A percentile compares a stretch with the other conserved stretches of the same genome.
phyloP scores from a whole-genome alignment of 2,113 vertebrate genomes.

The Muscicapa adusta region DNA sequence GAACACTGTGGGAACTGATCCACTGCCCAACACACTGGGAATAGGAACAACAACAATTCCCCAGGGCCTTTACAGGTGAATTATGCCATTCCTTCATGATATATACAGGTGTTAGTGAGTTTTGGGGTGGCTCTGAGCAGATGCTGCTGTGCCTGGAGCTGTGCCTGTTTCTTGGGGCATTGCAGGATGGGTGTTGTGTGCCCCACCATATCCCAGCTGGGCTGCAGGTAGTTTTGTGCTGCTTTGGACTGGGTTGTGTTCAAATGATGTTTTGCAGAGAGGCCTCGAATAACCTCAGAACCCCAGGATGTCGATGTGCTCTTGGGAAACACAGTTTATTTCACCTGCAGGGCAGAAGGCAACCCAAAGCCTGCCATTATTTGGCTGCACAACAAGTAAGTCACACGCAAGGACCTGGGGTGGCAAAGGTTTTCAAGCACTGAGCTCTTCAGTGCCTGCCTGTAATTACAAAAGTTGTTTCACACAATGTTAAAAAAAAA shows the following conservation, averaged over 20 bases:
- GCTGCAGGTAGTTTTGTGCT: neutral
- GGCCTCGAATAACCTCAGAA: slow-evolving; percentile 87
- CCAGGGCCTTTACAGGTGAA: neutral
- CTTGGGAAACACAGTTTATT: slow-evolving; percentile 90
- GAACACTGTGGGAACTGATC: neutral
- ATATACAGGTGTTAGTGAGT: neutral
- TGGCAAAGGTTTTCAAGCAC: neutral
- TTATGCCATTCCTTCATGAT: neutral
- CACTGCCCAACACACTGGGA: neutral
- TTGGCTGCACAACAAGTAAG: slow-evolving; percentile 94
- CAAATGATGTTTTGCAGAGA: slow-evolving; percentile 69
- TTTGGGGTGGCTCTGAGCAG: neutral
- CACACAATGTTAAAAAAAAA: neutral
- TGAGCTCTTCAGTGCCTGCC: neutral
- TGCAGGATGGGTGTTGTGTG: neutral
- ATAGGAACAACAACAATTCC: neutral
- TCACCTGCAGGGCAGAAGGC: slow-evolving; percentile 90
- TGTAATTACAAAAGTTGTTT: neutral
- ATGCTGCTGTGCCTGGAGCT: neutral
- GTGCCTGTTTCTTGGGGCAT: neutral
- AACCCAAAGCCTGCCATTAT: slow-evolving; percentile 91
- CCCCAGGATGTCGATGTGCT: slow-evolving; percentile 86
- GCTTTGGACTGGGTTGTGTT: neutral
- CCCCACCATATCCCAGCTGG: accelerated
- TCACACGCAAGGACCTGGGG: neutral